Evolutionary conservation across 2,797 vertebrate genomes (phyloP).

Genomic region (Natrix natrix): DNA sequence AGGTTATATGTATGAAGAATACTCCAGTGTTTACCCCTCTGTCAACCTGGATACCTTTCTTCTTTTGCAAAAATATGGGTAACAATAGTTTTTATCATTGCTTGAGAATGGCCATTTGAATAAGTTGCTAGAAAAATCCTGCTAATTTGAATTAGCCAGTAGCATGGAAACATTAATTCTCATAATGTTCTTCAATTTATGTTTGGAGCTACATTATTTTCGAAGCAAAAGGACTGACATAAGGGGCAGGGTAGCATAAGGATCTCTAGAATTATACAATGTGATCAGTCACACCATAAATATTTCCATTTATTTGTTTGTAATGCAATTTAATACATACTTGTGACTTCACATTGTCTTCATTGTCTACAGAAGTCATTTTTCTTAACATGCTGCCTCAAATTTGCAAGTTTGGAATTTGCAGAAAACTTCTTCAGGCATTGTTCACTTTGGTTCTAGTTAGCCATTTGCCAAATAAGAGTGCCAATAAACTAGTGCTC

Average conservation of each 20-base stretch:
- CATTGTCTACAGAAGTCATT: background rate
- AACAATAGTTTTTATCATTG: background rate
- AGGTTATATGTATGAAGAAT: background rate
- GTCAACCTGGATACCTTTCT: background rate
- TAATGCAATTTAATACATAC: background rate
- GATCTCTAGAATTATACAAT: background rate
- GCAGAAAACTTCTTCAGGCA: background rate
- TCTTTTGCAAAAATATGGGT: background rate
- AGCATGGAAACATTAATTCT: background rate
- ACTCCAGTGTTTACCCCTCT: background rate
- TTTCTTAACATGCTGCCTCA: background rate
- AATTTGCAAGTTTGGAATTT: background rate
- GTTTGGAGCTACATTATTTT: background rate
- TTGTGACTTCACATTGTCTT: background rate
- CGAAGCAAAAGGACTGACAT: background rate
- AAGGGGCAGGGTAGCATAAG: background rate
- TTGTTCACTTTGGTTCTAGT: background rate
- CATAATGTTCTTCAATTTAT: too few relatives aligned
- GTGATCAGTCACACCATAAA: background rate
- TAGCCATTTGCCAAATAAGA: background rate
- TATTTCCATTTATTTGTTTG: background rate
- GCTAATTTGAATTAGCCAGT: background rate
- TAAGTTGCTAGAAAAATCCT: background rate
- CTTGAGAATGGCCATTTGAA: background rate
- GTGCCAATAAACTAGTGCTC: background rate